Percentiles rank a stretch among this genome's conserved stretches.
phyloP scores from a whole-genome alignment of 1,140 invertebrate genomes.

The Drosophila pachea region DNA sequence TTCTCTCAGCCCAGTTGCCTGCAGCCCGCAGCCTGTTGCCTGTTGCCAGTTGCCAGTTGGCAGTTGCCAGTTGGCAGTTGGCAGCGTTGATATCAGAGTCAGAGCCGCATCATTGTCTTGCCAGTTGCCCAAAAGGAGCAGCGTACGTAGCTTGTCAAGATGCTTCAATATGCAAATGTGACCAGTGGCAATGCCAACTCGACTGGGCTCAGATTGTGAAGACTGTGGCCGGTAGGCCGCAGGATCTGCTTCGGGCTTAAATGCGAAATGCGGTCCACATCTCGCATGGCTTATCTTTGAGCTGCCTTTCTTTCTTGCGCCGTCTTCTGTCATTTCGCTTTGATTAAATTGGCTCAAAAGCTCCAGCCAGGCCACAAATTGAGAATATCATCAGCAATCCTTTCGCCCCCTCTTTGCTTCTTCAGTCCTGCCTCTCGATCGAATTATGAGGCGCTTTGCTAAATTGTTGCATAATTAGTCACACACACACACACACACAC shows the following conservation, averaged over 20 bases:
- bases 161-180: constrained; percentile 72
- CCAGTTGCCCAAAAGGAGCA: constrained; percentile 61
- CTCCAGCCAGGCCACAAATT: too few relatives aligned
- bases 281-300: neutral
- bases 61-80: constrained; percentile 14
- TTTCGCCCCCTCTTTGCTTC: neutral
- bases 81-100: constrained; percentile 43
- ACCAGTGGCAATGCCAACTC: constrained; percentile 47
- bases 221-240: too few relatives aligned
- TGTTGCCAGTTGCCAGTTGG: constrained; percentile 8
- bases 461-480: constrained; percentile 67
- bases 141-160: constrained; percentile 62
- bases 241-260: too few relatives aligned
- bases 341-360: constrained; percentile 76
- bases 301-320: constrained; percentile 54
- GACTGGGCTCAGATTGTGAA: neutral
- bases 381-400: too few relatives aligned
- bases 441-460: constrained; percentile 76
- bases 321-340: constrained; percentile 69
- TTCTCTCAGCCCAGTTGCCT: constrained; percentile 28
- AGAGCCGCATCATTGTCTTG: constrained; percentile 70
- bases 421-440: constrained; percentile 38
- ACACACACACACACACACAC: neutral
- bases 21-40: neutral
- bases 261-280: neutral